These are phyloP conservation scores for Drepana arcuata DNA, from an alignment of 1,140 invertebrate species.

Conservation along the genomic window DNA sequence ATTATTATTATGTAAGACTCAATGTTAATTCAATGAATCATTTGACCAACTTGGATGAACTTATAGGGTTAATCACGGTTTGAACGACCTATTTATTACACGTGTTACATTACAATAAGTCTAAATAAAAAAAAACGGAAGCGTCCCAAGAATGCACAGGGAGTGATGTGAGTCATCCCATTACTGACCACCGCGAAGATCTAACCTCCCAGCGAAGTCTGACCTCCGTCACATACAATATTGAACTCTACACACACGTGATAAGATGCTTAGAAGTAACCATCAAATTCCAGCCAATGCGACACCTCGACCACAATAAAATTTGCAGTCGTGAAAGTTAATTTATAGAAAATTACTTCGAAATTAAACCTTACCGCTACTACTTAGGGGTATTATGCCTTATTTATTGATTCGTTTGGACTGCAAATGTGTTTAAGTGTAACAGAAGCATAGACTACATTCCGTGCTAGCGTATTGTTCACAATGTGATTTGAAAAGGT, in stretches of 20 bases:
- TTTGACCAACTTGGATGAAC: too few relatives aligned
- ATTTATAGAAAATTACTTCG: slow-evolving; percentile 8
- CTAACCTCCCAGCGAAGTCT: slow-evolving; percentile 16
- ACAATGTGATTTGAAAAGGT: slow-evolving; percentile 31
- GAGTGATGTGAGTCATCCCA: slow-evolving; percentile 51
- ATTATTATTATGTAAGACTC: too few relatives aligned
- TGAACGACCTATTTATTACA: too few relatives aligned
- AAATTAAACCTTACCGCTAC: too few relatives aligned
- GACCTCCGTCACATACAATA: slow-evolving; percentile 16
- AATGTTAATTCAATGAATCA: too few relatives aligned
- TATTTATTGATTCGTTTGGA: too few relatives aligned
- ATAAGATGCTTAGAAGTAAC: too few relatives aligned
- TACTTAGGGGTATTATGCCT: too few relatives aligned
- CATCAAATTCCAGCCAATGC: slow-evolving; percentile 20
- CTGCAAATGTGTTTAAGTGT: too few relatives aligned
- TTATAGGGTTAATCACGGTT: too few relatives aligned
- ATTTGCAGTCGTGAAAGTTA: slow-evolving; percentile 18
- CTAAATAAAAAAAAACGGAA: slow-evolving; percentile 53
- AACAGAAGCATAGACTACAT: slow-evolving; percentile 54
- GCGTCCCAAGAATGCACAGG: slow-evolving; percentile 52
- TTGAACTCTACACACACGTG: slow-evolving; percentile 10
- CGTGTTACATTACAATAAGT: too few relatives aligned
- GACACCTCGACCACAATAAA: slow-evolving; percentile 13
- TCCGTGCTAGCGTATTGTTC: slow-evolving; percentile 41
- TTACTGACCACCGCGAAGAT: slow-evolving; percentile 51